These are phyloP conservation scores for Tetrax tetrax DNA, from an alignment of 2,113 vertebrate genomes.

Conservation along the genomic window DNA sequence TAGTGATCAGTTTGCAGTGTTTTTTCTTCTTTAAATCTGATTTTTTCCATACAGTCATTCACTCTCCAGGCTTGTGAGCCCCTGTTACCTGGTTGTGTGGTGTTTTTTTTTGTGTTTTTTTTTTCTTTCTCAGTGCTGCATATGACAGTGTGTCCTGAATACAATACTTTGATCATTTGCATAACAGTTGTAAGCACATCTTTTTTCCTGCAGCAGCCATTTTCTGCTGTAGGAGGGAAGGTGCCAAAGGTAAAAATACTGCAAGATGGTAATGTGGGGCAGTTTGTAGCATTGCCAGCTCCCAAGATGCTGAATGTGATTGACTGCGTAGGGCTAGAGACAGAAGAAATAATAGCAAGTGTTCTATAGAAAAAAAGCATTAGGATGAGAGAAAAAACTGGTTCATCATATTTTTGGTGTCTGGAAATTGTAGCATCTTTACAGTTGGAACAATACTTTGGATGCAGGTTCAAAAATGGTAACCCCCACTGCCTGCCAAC, in stretches of 20 bases:
- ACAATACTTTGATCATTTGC: not conserved
- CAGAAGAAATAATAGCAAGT: not conserved
- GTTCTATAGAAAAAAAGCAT: not conserved
- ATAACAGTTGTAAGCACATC: not conserved
- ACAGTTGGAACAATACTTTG: not conserved
- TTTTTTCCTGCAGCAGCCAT: not conserved
- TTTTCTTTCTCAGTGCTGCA: not conserved
- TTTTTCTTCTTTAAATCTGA: not conserved
- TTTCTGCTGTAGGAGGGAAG: not conserved
- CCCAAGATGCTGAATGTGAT: not conserved
- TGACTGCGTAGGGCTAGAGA: not conserved
- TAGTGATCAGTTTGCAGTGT: not conserved
- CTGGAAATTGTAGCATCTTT: not conserved
- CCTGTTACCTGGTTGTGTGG: not conserved
- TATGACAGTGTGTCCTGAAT: not conserved
- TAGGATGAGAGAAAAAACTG: not conserved
- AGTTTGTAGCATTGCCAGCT: not conserved
- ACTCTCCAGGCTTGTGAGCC: not conserved
- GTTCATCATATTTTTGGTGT: not conserved
- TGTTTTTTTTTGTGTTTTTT: accelerated
- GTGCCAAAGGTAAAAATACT: not conserved
- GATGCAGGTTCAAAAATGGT: not conserved
- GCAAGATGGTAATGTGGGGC: not conserved
- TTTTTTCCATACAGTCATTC: not conserved
- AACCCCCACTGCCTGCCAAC: not conserved